phyloP scores from a whole-genome alignment of 2,113 vertebrate species.

The Phylloscopus trochiloides region DNA sequence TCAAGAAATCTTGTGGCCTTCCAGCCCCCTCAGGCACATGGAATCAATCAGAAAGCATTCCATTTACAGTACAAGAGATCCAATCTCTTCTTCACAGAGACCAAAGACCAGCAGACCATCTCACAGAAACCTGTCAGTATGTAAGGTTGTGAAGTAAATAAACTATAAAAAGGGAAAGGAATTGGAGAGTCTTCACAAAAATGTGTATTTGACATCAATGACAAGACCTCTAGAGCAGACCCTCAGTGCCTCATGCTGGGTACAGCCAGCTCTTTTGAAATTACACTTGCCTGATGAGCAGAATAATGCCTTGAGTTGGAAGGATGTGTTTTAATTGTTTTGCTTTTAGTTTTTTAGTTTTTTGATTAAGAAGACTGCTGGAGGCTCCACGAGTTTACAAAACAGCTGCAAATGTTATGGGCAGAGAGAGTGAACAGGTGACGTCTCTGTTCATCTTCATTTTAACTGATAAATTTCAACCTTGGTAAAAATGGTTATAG shows the following conservation, averaged over 20 bases:
- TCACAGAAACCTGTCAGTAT: fast-evolving
- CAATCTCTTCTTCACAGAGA: neutral
- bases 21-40: fast-evolving
- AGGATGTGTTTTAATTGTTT: fast-evolving
- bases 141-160: neutral
- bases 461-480: neutral
- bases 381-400: neutral
- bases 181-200: neutral
- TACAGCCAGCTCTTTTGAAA: neutral
- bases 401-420: neutral
- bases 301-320: fast-evolving
- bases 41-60: neutral
- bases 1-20: fast-evolving
- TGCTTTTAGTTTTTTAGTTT: neutral
- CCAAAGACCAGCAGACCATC: neutral
- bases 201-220: neutral
- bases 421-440: neutral
- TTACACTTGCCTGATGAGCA: neutral
- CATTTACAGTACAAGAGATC: neutral
- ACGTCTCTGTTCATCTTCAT: neutral
- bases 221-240: neutral
- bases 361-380: neutral
- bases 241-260: no score
- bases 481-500: neutral
- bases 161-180: neutral